Evolutionary conservation across 2,888 invertebrate species (phyloP).

Genomic region (Dynastes maya): DNA sequence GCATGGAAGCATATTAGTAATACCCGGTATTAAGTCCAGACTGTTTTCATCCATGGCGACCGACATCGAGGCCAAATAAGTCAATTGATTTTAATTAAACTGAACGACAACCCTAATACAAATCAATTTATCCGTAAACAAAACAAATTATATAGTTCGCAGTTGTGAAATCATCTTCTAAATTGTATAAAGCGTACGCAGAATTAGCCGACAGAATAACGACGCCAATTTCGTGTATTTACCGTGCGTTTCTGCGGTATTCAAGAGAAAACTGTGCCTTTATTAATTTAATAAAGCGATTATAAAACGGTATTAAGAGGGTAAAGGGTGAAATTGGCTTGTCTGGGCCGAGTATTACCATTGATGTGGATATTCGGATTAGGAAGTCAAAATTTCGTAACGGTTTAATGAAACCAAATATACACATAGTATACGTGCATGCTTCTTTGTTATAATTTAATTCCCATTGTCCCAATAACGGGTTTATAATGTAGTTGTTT

Average conservation of each 20-base stretch:
- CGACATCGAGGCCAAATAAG: conserved; percentile 36
- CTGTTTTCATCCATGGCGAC: conserved; percentile 8
- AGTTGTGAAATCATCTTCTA: conserved; percentile 37
- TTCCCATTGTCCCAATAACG: too few relatives aligned
- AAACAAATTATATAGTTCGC: conserved; percentile 34
- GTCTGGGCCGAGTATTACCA: too few relatives aligned
- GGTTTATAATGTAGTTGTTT: too few relatives aligned
- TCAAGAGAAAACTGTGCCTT: background rate
- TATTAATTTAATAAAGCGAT: background rate
- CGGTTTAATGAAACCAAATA: too few relatives aligned
- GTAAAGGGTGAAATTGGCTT: too few relatives aligned
- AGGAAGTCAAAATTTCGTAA: too few relatives aligned
- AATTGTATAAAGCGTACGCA: conserved; percentile 24
- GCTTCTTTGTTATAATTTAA: too few relatives aligned
- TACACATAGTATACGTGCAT: too few relatives aligned
- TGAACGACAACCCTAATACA: conserved; percentile 44
- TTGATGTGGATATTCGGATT: too few relatives aligned
- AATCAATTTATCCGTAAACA: conserved; percentile 44
- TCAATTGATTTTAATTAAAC: conserved; percentile 48
- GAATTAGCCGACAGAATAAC: conserved; percentile 15
- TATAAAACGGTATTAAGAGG: too few relatives aligned
- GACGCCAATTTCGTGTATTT: conserved; percentile 1
- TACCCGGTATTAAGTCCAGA: conserved; percentile 15
- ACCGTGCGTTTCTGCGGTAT: background rate
- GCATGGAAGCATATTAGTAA: background rate